Evolutionary conservation across 1,140 invertebrate genomes (phyloP).

Genomic region (Bombus turneri): DNA sequence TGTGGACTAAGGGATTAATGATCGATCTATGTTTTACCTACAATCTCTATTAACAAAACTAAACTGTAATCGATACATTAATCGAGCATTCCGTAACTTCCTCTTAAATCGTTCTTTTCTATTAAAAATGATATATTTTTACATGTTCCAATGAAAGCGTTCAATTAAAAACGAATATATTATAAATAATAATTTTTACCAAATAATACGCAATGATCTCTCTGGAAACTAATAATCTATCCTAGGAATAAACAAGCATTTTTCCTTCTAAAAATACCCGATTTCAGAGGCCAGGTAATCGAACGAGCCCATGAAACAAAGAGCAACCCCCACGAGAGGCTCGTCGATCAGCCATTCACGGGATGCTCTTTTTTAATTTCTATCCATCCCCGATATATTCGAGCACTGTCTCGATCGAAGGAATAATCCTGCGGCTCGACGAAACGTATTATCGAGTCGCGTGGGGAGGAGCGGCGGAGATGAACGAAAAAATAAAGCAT

Average conservation of each 20-base stretch:
- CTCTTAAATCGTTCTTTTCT: too few relatives aligned
- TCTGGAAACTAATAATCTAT: background rate
- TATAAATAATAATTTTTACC: too few relatives aligned
- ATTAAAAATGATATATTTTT: too few relatives aligned
- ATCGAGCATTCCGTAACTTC: too few relatives aligned
- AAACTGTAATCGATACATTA: too few relatives aligned
- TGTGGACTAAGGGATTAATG: too few relatives aligned
- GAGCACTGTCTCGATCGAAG: slow-evolving; percentile 6
- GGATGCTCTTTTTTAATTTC: slow-evolving; percentile 24
- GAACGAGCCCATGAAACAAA: slow-evolving; percentile 21
- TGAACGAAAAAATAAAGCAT: background rate
- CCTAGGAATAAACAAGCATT: background rate
- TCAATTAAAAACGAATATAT: too few relatives aligned
- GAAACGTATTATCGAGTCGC: slow-evolving; percentile 20
- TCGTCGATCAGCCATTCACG: slow-evolving; percentile 14
- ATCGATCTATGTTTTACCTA: too few relatives aligned
- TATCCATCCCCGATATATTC: slow-evolving; percentile 23
- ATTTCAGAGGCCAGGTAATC: background rate
- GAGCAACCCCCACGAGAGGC: background rate
- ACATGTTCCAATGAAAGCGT: too few relatives aligned
- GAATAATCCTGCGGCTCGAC: slow-evolving; percentile 26
- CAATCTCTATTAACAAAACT: too few relatives aligned
- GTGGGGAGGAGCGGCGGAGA: background rate
- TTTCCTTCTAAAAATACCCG: background rate
- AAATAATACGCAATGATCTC: too few relatives aligned